Evolutionary conservation across 2,888 invertebrate species (phyloP).

Genomic region (Thyatira batis): DNA sequence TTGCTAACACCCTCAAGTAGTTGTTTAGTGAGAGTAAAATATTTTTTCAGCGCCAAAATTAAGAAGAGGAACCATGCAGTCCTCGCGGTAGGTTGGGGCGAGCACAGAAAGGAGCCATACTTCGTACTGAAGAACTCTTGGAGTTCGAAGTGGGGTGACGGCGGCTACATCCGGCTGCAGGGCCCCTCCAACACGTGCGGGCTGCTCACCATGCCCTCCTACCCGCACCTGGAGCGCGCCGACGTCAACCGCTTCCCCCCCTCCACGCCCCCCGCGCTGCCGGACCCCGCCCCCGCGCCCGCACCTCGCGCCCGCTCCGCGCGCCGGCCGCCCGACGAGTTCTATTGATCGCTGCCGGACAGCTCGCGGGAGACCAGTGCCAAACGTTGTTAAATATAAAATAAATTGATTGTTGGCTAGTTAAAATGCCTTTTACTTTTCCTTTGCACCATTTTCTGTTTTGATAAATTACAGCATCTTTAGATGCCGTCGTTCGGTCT

Average conservation of each 20-base stretch:
- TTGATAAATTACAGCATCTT: too few species aligned
- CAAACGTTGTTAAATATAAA: not conserved
- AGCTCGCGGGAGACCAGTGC: not conserved
- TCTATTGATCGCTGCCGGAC: not conserved
- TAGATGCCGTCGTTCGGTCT: conserved; percentile 6
- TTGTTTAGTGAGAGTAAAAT: not conserved
- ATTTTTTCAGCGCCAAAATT: conserved; percentile 36
- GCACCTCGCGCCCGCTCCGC: conserved; percentile 7
- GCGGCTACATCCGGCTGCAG: conserved; percentile 58
- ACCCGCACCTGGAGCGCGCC: conserved; percentile 47
- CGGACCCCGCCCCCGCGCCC: conserved; percentile 10
- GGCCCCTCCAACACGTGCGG: conserved; percentile 66
- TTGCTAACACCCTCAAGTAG: not conserved
- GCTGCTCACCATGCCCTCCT: conserved; percentile 55
- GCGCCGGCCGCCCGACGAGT: not conserved
- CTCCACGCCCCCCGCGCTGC: not conserved
- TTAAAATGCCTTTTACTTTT: conserved; percentile 16
- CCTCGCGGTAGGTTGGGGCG: conserved; percentile 68
- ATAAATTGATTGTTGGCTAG: conserved; percentile 1
- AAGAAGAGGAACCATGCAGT: conserved; percentile 57
- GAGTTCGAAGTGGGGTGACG: conserved; percentile 58
- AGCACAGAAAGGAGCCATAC: conserved; percentile 49
- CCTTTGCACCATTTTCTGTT: conserved; percentile 14
- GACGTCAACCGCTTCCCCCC: conserved; percentile 45
- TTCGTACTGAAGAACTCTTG: conserved; percentile 72